Percentiles rank a stretch among this genome's conserved stretches.
These are phyloP conservation scores for Exocentrus adspersus DNA, from an alignment of 2,888 invertebrate species.

Conservation along the genomic window DNA sequence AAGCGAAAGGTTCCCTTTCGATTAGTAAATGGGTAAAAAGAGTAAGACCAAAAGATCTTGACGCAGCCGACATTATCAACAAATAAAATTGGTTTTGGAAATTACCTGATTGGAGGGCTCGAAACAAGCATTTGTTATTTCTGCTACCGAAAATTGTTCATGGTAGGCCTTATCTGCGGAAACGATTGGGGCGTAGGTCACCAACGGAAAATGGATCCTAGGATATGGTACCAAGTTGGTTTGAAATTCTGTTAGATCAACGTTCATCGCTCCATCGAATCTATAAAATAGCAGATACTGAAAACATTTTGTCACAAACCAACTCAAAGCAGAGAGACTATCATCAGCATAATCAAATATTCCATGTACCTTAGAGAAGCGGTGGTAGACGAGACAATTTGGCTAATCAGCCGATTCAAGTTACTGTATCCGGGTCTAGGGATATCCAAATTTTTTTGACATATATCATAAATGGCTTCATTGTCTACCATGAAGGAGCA, in stretches of 20 bases:
- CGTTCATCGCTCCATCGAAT: slow-evolving; percentile 85
- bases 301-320: no score
- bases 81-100: no score
- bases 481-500: slow-evolving; percentile 92
- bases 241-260: slow-evolving; percentile 73
- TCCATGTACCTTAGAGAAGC: slow-evolving; percentile 76
- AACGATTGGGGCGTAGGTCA: slow-evolving; percentile 68
- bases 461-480: slow-evolving; percentile 86
- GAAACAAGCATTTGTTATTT: slow-evolving; percentile 72
- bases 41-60: no score
- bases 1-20: no score
- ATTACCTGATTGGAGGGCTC: slow-evolving; percentile 70
- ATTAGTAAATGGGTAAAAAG: no score
- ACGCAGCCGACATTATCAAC: no score
- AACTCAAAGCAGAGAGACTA: no score
- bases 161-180: slow-evolving; percentile 70
- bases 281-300: background rate
- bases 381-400: slow-evolving; percentile 63
- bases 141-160: slow-evolving; percentile 67
- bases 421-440: slow-evolving; percentile 88
- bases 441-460: slow-evolving; percentile 83
- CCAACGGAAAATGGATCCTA: slow-evolving; percentile 71
- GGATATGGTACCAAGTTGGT: slow-evolving; percentile 70
- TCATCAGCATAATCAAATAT: no score
- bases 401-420: slow-evolving; percentile 84